A percentile compares a stretch with the other conserved stretches of the same genome.
Evolutionary conservation across 2,888 invertebrate species (phyloP).

Genomic region (Lumbricus terrestris): DNA sequence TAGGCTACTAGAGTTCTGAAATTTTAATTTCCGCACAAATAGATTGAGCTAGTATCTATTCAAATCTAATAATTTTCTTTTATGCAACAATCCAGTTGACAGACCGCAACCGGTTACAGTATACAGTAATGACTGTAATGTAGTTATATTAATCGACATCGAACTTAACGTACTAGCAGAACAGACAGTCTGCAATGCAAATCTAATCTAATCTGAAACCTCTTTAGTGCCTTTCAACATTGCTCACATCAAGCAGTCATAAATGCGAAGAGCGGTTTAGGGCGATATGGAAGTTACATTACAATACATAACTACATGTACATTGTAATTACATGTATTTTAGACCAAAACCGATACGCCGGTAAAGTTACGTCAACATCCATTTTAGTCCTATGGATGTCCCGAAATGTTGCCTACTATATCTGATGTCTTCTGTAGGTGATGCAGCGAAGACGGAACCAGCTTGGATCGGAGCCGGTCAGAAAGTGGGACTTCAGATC

Average conservation of each 20-base stretch:
- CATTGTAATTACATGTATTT: too few relatives aligned
- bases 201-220: too few relatives aligned
- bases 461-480: conserved; percentile 51
- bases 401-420: not conserved
- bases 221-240: not conserved
- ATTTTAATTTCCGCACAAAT: not conserved
- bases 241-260: not conserved
- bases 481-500: conserved; percentile 49
- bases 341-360: not conserved
- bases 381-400: not conserved
- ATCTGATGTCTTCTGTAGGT: conserved; percentile 46
- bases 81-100: too few relatives aligned
- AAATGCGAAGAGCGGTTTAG: not conserved
- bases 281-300: not conserved
- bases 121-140: too few relatives aligned
- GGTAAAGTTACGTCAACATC: not conserved
- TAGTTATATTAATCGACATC: too few relatives aligned
- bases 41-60: too few relatives aligned
- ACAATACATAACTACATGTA: too few relatives aligned
- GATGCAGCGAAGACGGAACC: conserved; percentile 52
- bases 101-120: too few relatives aligned
- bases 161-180: too few relatives aligned
- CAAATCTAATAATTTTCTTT: too few relatives aligned
- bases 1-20: too few relatives aligned
- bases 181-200: too few relatives aligned